Evolutionary conservation across 2,888 invertebrate species (phyloP).

Genomic region (Charanyca ferruginea): DNA sequence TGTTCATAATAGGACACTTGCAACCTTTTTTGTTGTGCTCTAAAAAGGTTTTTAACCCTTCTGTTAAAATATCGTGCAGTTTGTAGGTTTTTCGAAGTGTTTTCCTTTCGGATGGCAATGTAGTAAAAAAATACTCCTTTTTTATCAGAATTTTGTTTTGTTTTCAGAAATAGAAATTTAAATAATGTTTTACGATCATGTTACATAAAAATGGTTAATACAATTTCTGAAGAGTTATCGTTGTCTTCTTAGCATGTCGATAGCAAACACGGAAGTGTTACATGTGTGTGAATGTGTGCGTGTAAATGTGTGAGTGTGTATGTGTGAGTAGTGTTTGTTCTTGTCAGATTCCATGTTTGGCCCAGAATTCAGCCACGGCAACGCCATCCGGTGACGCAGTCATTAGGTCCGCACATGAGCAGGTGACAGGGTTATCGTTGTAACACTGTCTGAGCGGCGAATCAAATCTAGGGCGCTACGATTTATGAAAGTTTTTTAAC

Average conservation of each 20-base stretch:
- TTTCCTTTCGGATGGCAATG: neutral
- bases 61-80: conserved; percentile 26
- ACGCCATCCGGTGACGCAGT: too few species aligned
- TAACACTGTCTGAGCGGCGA: neutral
- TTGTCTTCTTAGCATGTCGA: too few species aligned
- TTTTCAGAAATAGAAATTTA: too few species aligned
- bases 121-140: neutral
- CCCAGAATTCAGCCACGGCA: too few species aligned
- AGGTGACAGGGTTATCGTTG: neutral
- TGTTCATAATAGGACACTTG: conserved; percentile 31
- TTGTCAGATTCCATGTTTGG: too few species aligned
- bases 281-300: too few species aligned
- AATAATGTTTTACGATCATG: neutral
- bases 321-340: too few species aligned
- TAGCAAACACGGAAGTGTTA: too few species aligned
- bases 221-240: neutral
- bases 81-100: conserved; percentile 21
- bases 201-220: neutral
- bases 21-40: conserved; percentile 23
- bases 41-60: neutral
- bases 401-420: too few species aligned
- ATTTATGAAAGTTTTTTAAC: too few species aligned
- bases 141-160: neutral
- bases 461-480: too few species aligned
- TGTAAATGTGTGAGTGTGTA: too few species aligned